Conservation (phyloP, 2,113 vertebrate species). For the Clupea harengus region DNA sequence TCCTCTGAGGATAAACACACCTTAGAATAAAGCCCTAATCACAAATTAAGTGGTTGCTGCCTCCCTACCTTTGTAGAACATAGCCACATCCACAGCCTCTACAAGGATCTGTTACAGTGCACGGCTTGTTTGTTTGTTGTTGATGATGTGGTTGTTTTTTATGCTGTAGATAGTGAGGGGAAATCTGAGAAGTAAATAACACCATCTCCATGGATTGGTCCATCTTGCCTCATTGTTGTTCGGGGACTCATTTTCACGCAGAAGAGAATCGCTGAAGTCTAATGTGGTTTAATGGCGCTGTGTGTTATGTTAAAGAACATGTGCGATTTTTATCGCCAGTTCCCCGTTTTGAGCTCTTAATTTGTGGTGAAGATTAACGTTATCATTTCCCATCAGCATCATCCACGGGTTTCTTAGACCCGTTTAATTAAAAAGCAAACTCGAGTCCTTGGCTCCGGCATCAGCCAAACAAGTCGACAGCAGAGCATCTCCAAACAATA, state of each 20-base stretch:
- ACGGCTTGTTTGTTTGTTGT: slow-evolving; percentile 47
- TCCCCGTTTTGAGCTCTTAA: background rate
- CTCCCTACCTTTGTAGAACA: slow-evolving; percentile 72
- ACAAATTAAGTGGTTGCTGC: slow-evolving; percentile 78
- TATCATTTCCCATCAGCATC: slow-evolving; percentile 24
- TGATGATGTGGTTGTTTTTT: slow-evolving; percentile 17
- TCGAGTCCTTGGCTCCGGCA: background rate
- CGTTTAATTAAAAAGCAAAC: slow-evolving; percentile 52
- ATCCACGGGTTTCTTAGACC: slow-evolving; percentile 46
- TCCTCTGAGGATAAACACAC: slow-evolving; percentile 78
- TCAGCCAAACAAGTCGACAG: background rate
- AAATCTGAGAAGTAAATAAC: slow-evolving; percentile 9
- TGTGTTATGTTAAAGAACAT: background rate
- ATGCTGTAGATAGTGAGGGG: background rate
- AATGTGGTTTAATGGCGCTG: background rate
- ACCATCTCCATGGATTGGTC: background rate
- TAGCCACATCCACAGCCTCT: slow-evolving; percentile 56
- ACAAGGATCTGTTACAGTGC: slow-evolving; percentile 21
- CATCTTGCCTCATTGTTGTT: background rate
- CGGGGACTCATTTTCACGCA: background rate
- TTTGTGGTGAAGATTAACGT: slow-evolving; percentile 7
- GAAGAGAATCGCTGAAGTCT: background rate
- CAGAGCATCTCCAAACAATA: slow-evolving; percentile 54
- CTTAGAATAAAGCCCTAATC: slow-evolving; percentile 79
- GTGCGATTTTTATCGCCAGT: background rate